Evolutionary conservation across 1,140 invertebrate species (phyloP).

Genomic region (Tetramorium parvispinum): DNA sequence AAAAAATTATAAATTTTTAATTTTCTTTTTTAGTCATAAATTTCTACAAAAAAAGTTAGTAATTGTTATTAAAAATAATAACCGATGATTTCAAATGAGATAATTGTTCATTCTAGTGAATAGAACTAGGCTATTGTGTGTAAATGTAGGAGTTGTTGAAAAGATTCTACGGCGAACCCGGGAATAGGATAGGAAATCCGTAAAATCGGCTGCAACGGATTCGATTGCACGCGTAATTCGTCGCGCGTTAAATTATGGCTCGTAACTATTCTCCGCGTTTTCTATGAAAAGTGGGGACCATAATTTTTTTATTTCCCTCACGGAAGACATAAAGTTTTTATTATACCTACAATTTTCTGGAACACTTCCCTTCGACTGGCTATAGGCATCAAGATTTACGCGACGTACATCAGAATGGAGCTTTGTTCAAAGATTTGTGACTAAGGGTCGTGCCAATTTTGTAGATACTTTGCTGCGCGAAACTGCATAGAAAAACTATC

Average conservation of each 20-base stretch:
- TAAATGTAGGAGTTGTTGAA: not conserved
- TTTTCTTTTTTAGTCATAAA: not conserved
- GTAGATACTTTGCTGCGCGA: not conserved
- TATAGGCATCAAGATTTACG: constrained; percentile 34
- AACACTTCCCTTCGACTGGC: constrained; percentile 21
- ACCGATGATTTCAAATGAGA: not conserved
- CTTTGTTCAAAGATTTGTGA: constrained; percentile 35
- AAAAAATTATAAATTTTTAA: not conserved
- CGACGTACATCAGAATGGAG: constrained; percentile 26
- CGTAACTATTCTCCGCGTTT: constrained; percentile 68
- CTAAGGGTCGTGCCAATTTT: not conserved
- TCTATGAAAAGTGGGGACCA: constrained; percentile 37
- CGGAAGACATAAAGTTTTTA: constrained; percentile 53
- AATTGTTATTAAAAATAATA: not conserved
- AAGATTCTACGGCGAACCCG: not conserved
- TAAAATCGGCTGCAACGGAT: constrained; percentile 45
- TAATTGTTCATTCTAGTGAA: not conserved
- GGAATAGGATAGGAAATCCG: constrained; percentile 42
- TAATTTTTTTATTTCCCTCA: constrained; percentile 43
- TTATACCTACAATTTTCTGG: constrained; percentile 50
- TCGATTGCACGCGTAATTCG: constrained; percentile 55
- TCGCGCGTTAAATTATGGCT: constrained; percentile 61
- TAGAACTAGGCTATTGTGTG: not conserved
- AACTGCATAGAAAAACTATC: not conserved
- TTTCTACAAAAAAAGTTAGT: not conserved